Evolutionary conservation across 2,888 invertebrate species (phyloP).

Genomic region (Drosophila rubida): DNA sequence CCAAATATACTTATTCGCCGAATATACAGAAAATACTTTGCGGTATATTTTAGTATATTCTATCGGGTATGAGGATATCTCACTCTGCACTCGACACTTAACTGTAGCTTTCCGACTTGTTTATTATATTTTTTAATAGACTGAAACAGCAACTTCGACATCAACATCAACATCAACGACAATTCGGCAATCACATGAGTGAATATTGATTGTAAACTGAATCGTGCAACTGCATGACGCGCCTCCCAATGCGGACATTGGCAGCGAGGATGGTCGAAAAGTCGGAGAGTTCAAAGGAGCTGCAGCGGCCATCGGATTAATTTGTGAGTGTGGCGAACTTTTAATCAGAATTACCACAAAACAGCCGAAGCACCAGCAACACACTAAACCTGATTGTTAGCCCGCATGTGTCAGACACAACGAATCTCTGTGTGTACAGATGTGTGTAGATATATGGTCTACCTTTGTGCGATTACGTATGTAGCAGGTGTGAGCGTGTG

Average conservation of each 20-base stretch:
- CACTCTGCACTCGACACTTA: too few relatives aligned
- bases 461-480: neutral
- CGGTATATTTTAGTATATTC: too few relatives aligned
- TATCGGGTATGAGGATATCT: too few relatives aligned
- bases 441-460: constrained; percentile 7
- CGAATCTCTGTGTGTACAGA: constrained; percentile 1
- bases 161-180: too few relatives aligned
- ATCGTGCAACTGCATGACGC: too few relatives aligned
- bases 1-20: too few relatives aligned
- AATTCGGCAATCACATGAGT: too few relatives aligned
- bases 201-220: too few relatives aligned
- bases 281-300: neutral
- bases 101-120: too few relatives aligned
- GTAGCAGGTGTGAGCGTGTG: neutral
- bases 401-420: constrained; percentile 11
- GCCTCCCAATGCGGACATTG: neutral
- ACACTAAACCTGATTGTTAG: constrained; percentile 67
- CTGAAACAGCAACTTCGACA: too few relatives aligned
- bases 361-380: constrained; percentile 56
- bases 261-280: neutral
- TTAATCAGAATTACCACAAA: constrained; percentile 75
- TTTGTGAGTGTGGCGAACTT: constrained; percentile 48
- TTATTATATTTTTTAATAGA: too few relatives aligned
- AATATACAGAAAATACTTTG: too few relatives aligned
- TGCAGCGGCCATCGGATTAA: constrained; percentile 13